Evolutionary conservation across 2,888 invertebrate genomes (phyloP), one percentile per base, ranked within the genome.

Genomic region (Blomia tropicalis): DNA sequence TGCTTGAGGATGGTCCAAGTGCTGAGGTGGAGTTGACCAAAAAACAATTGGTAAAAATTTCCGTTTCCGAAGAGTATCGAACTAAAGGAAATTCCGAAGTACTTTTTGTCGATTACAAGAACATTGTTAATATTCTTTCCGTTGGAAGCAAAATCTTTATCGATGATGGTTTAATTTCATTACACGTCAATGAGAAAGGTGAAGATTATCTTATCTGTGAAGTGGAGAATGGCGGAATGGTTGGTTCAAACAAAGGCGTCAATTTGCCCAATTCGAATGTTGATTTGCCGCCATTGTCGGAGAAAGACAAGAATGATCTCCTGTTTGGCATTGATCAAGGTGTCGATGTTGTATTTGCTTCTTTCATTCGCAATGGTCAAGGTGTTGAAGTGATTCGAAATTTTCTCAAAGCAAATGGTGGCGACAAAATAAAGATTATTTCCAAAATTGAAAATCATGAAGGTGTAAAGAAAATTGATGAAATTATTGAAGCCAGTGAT

Each of bases 391-490:
- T 88, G 74, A 92, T 96, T 71, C 82, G 91, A 65, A 75, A 77
- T 59, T 82, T 92, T 69, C 79, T 95, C 61, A 93, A 79, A 69
- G 66, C 65, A 36, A 60, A 66, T 51, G 64, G 62, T 54, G 66
- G 67, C n/a, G 87, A 84, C 75, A 82, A 87, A 71, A 96, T 98
- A 69, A 81, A 87, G 75, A 86, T 98, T 71, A 92, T 99, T 71
- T 87, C 96, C 65, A 99, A 99, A 77, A 93, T 99, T 70, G 98
- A 99, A 77, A 96, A 95, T 76, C 91, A 93, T 73, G 92, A 95
- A 77, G 96, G 95, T 59, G 85, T 91, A 80, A 80, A 83, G 68
- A 90, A 91, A 75, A 80, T 96, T 67, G 90, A 95, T 73, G 89
- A 90, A 72, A 95, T 98, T 70, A 87, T 95, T 71, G 80, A 79